Evolutionary conservation across 2,888 invertebrate genomes (phyloP).

Genomic region (Frankliniella intonsa): DNA sequence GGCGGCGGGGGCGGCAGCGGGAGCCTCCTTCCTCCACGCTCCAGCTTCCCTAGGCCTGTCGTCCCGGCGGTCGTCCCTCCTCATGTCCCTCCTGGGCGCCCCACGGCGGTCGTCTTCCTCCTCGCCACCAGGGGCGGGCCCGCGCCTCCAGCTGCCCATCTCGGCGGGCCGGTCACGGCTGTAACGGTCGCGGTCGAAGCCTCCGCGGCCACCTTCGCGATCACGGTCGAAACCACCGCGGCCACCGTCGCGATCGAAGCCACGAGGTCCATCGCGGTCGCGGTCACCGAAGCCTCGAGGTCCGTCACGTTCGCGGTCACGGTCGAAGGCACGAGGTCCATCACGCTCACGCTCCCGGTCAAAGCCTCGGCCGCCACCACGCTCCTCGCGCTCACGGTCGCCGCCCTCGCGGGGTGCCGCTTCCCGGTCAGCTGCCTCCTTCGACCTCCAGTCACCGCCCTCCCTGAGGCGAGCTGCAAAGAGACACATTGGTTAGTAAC

Average conservation of each 20-base stretch:
- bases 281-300: slow-evolving; percentile 33
- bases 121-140: slow-evolving; percentile 45
- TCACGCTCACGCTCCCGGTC: slow-evolving; percentile 29
- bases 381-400: slow-evolving; percentile 28
- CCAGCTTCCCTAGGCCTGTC: slow-evolving; percentile 33
- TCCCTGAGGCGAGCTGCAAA: slow-evolving; percentile 28
- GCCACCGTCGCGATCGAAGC: slow-evolving; percentile 34
- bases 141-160: slow-evolving; percentile 34
- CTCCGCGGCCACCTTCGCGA: slow-evolving; percentile 34
- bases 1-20: not conserved
- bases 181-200: slow-evolving; percentile 34
- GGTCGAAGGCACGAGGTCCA: slow-evolving; percentile 38
- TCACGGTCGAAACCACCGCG: slow-evolving; percentile 34
- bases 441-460: slow-evolving; percentile 30
- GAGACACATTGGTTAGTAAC: not conserved
- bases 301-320: slow-evolving; percentile 41
- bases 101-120: slow-evolving; percentile 38
- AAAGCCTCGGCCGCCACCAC: slow-evolving; percentile 31
- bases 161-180: slow-evolving; percentile 30
- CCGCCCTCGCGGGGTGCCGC: not conserved
- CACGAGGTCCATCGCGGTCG: slow-evolving; percentile 36
- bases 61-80: slow-evolving; percentile 35
- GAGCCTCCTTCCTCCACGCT: not conserved
- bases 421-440: not conserved
- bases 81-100: slow-evolving; percentile 30